Evolutionary conservation across 53 echinoderm and acorn worm species (phyloP), one percentile per base, ranked within the genome.

Genomic region (Astropecten irregularis): DNA sequence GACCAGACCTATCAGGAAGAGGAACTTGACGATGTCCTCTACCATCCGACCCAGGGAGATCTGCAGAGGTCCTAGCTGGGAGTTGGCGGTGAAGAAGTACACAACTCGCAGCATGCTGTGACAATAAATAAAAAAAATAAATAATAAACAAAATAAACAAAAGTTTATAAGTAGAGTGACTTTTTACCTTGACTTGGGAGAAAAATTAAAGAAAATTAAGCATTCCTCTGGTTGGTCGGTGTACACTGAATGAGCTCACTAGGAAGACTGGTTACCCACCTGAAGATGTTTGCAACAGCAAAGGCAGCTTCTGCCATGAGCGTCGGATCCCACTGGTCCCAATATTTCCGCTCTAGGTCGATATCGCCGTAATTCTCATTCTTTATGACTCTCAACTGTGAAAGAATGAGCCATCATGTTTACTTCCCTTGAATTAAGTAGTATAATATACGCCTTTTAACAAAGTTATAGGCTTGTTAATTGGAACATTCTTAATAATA

Each of bases 1-100:
- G 0, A 94, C 99, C 67, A 99, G 79, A 0, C 44, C 71, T 57
- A 94, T 92, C 39, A 99, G 82, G 49, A 92, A 94, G 15, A 89
- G 56, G 52, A 94, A 99, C 83, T 99, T 99, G 49, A 89, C 34
- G 81, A 99, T 94, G 61, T 99, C 94, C 49, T 99, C 99, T 22
- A 99, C 99, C 99, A 99, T 99, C 14, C 99, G 87, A 0, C 99
- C 99, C 18, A 99, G 88, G 1, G 99, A 94, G 68, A 99, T 99
- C 73, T 99, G 99, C 8, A 99, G 92, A 2, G 99, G 99, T 9
- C 99, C 99, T 1, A 99, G 90, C 58, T 99, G 94, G 3, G 99
- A 91, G 86, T 99, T 99, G 18, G 99, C 90, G 2, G 94, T 99
- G 79, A 99, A 99, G 64, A 99, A 88, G 86, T 94, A 99, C 14